Evolutionary conservation across 92 coral and sea anemone genomes (phyloP).

Genomic region (Diadumene lineata): DNA sequence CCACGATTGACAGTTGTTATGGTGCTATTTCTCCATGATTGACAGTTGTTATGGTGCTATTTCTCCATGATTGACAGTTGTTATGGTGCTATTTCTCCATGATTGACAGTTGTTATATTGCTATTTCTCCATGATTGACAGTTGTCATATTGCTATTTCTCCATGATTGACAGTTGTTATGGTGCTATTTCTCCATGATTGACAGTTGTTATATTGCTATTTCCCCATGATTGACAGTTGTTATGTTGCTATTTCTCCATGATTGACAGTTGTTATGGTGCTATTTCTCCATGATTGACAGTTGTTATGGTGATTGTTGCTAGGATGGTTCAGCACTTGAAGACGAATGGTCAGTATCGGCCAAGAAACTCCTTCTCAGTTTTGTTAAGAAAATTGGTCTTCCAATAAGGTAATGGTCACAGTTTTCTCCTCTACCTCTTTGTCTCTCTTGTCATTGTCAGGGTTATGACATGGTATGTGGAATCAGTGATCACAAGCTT

Average conservation of each 20-base stretch:
- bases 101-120: neutral
- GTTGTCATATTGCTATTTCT: neutral
- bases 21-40: neutral
- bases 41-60: neutral
- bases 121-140: no score
- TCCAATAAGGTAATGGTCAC: conserved; percentile 65
- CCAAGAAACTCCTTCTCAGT: conserved; percentile 75
- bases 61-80: neutral
- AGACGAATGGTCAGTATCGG: conserved; percentile 81
- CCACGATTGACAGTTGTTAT: conserved; percentile 22
- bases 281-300: neutral
- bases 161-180: neutral
- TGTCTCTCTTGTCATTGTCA: no score
- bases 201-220: neutral
- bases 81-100: neutral
- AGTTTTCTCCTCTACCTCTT: neutral
- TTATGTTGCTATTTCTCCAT: neutral
- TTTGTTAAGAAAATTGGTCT: conserved; percentile 89
- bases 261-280: neutral
- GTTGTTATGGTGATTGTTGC: conserved; percentile 7
- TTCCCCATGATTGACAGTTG: neutral
- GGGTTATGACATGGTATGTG: no score
- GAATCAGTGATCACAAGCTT: no score
- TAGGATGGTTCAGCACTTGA: conserved; percentile 77
- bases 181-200: neutral